Evolutionary conservation across 2,113 vertebrate genomes (phyloP), one percentile per base, ranked within the genome.

Genomic region (Lepus americanus): DNA sequence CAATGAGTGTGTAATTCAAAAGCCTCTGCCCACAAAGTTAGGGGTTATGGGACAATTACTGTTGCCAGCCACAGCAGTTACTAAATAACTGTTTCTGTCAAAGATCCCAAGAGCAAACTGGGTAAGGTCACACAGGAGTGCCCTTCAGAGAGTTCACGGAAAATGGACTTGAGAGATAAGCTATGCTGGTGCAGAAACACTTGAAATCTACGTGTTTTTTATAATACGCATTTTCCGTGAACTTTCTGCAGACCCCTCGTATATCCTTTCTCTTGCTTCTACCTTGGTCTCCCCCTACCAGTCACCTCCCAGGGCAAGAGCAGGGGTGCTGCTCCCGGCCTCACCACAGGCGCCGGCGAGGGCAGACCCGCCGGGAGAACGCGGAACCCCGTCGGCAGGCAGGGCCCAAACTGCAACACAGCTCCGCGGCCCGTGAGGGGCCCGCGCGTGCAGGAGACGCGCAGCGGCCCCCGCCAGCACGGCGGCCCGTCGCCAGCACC

Each of bases 11-110:
- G 29, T 36, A 76, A 92, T n/a, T 51, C 29, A 79, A 88, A 94
- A 79, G 59, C 29, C 23, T 87, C 19, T 25, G 59, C 27, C 25
- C 55, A 94, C 36, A 81, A 89, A 86, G n/a, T 64, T 27, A 87
- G 11, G 31, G 12, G 17, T 81, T 95, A 9, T 2, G 23, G n/a
- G 59, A 72, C 77, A 78, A 69, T 77, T 89, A 82, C 19, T 79
- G 33, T 29, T 89, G 81, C 36, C 78, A 87, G 80, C 6, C 61
- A 80, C 6, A 72, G 73, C 82, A 80, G 70, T 92, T 88, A 91
- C 25, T 81, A 92, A 89, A 23, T 95, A 96, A 96, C 73, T 51
- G 12, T 39, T 78, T 25, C 72, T 11, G 33, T 78, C 63, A 72
- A 95, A 87, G 4, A 11, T 93, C 55, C 23, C n/a, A 79, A 90